phyloP scores from a whole-genome alignment of 2,888 invertebrate species.

The Gymnosoma rotundatum region DNA sequence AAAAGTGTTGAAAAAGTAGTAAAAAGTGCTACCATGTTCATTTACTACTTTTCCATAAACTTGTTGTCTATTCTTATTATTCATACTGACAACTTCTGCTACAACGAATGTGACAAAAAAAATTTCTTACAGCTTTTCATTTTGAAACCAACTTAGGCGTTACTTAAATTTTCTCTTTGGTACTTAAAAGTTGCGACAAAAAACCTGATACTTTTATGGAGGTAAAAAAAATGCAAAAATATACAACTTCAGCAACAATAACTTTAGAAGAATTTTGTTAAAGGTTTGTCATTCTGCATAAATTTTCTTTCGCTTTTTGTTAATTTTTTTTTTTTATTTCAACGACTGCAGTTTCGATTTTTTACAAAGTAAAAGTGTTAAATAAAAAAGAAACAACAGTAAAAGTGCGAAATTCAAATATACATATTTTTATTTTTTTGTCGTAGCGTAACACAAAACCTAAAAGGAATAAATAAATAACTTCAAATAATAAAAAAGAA shows the following conservation, averaged over 20 bases:
- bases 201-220: slow-evolving; percentile 52
- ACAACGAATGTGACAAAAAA: background rate
- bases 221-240: slow-evolving; percentile 59
- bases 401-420: slow-evolving; percentile 68
- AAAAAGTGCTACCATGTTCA: slow-evolving; percentile 39
- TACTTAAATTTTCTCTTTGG: slow-evolving; percentile 63
- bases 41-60: slow-evolving; percentile 32
- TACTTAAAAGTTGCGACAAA: slow-evolving; percentile 45
- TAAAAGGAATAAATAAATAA: slow-evolving; percentile 12
- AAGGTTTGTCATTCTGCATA: slow-evolving; percentile 27
- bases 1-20: slow-evolving; percentile 7
- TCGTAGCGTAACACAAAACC: background rate
- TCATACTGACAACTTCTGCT: slow-evolving; percentile 28
- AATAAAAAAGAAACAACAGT: slow-evolving; percentile 67
- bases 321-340: slow-evolving; percentile 12
- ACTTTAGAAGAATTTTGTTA: slow-evolving; percentile 44
- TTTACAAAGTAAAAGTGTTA: slow-evolving; percentile 68
- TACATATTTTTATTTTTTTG: slow-evolving; percentile 17
- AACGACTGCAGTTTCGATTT: slow-evolving; percentile 37
- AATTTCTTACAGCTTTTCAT: background rate
- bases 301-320: slow-evolving; percentile 10
- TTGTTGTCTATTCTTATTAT: slow-evolving; percentile 56
- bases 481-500: slow-evolving; percentile 33
- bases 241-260: slow-evolving; percentile 58
- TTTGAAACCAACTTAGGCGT: slow-evolving; percentile 64